These are phyloP conservation scores for Axis porcinus DNA, from an alignment of 2,113 vertebrate genomes.

Conservation along the genomic window DNA sequence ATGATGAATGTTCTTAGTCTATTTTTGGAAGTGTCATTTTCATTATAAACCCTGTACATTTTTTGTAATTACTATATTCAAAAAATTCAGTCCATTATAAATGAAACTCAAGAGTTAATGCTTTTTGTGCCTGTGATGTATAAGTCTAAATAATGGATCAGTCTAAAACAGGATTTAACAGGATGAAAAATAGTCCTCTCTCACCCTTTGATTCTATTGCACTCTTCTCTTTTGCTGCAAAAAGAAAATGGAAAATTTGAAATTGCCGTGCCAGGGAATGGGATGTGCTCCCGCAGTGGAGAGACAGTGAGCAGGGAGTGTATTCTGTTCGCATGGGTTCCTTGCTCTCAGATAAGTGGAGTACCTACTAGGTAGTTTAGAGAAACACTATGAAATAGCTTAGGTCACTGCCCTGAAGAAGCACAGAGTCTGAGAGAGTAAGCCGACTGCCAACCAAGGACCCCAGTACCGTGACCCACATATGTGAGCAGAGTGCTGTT, in stretches of 20 bases:
- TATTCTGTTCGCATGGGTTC: not conserved
- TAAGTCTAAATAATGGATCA: not conserved
- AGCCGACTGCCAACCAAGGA: not conserved
- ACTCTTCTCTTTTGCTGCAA: not conserved
- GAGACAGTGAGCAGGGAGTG: not conserved
- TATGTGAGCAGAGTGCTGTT: not conserved
- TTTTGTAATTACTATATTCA: not conserved
- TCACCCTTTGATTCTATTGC: not conserved
- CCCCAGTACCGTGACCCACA: not conserved
- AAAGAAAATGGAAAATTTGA: not conserved
- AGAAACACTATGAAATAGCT: not conserved
- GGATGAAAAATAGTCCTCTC: not conserved
- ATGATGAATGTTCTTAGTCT: not conserved
- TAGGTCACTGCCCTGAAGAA: not conserved
- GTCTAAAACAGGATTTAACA: not conserved
- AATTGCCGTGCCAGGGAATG: not conserved
- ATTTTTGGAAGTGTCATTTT: not conserved
- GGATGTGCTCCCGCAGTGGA: not conserved
- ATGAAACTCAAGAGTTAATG: not conserved
- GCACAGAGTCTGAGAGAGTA: not conserved
- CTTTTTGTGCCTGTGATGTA: not conserved
- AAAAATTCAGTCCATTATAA: not conserved
- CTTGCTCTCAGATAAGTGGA: not conserved
- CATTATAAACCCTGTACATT: not conserved
- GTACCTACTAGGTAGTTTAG: not conserved